Percentiles rank a stretch among this genome's conserved stretches.
phyloP scores from a whole-genome alignment of 2,888 invertebrate genomes.

The Pilophorus perplexus region DNA sequence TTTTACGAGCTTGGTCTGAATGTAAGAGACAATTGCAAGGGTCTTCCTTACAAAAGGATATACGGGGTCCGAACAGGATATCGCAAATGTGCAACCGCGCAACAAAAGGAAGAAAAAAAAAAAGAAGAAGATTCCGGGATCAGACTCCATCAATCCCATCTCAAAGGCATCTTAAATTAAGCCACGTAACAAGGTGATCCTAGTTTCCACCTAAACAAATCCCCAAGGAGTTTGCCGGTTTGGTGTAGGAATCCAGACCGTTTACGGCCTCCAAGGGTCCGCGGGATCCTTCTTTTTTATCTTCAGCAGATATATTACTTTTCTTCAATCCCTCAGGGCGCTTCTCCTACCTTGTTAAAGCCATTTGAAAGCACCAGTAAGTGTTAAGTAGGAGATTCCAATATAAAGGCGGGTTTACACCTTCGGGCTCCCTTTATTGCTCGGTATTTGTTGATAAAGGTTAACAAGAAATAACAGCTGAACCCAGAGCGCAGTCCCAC shows the following conservation, averaged over 20 bases:
- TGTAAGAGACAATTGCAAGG: too few relatives aligned
- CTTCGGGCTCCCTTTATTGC: slow-evolving; percentile 27
- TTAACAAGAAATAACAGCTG: slow-evolving; percentile 15
- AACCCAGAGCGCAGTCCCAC: background rate
- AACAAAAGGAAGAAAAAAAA: slow-evolving; percentile 2
- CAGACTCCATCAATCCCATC: slow-evolving; percentile 8
- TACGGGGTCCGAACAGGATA: slow-evolving; percentile 1
- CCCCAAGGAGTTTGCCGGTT: slow-evolving; percentile 13
- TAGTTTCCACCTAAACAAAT: slow-evolving; percentile 34
- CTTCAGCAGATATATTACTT: slow-evolving; percentile 21
- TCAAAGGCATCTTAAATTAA: slow-evolving; percentile 28
- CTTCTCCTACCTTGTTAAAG: slow-evolving; percentile 28
- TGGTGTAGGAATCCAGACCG: slow-evolving; percentile 24
- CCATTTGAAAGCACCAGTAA: slow-evolving; percentile 34
- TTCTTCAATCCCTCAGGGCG: slow-evolving; percentile 20
- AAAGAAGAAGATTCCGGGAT: slow-evolving; percentile 6
- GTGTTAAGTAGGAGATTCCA: slow-evolving; percentile 36
- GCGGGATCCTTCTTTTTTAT: slow-evolving; percentile 5
- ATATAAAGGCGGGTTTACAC: slow-evolving; percentile 22
- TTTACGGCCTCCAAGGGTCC: slow-evolving; percentile 22
- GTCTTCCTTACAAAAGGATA: too few relatives aligned
- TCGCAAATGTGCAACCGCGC: background rate
- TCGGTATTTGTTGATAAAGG: slow-evolving; percentile 16
- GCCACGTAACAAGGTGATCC: slow-evolving; percentile 34
- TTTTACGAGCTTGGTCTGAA: too few relatives aligned